phyloP scores from a whole-genome alignment of 2,888 invertebrate genomes.

The Epicampocera succincta region DNA sequence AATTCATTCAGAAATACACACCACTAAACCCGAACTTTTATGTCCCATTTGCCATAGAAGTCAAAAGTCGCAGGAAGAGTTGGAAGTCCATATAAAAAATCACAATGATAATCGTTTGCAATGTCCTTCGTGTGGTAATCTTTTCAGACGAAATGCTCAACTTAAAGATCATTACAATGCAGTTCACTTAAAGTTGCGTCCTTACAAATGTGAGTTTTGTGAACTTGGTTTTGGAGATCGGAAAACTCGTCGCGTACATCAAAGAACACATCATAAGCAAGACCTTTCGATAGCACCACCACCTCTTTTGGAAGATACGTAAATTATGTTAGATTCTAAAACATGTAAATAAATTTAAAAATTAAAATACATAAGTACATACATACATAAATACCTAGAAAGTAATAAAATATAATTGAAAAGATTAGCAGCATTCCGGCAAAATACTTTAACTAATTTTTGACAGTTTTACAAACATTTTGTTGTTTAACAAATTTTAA shows the following conservation, averaged over 20 bases:
- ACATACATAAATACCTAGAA: slow-evolving; percentile 2
- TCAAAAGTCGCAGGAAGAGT: slow-evolving; percentile 48
- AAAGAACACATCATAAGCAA: slow-evolving; percentile 49
- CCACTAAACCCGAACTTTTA: slow-evolving; percentile 56
- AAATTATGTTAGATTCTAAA: background rate
- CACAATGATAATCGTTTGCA: slow-evolving; percentile 60
- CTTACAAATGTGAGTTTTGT: slow-evolving; percentile 63
- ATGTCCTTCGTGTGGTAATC: slow-evolving; percentile 59
- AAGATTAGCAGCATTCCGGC: no score
- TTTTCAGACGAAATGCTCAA: slow-evolving; percentile 55
- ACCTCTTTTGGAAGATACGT: slow-evolving; percentile 11
- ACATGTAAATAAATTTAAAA: slow-evolving; percentile 3
- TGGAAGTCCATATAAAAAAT: slow-evolving; percentile 55
- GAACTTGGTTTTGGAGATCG: slow-evolving; percentile 62
- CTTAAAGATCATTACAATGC: slow-evolving; percentile 65
- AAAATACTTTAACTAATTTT: no score
- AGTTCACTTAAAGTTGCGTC: slow-evolving; percentile 58
- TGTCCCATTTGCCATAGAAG: slow-evolving; percentile 66
- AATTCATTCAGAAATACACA: slow-evolving; percentile 64
- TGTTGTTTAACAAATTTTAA: no score
- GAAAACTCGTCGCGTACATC: slow-evolving; percentile 55
- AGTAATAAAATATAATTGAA: background rate
- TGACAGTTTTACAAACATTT: no score
- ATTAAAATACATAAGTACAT: background rate
- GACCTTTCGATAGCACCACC: slow-evolving; percentile 15